These are phyloP conservation scores for Scartelaos histophorus DNA, from an alignment of 2,113 vertebrate genomes.

Conservation along the genomic window DNA sequence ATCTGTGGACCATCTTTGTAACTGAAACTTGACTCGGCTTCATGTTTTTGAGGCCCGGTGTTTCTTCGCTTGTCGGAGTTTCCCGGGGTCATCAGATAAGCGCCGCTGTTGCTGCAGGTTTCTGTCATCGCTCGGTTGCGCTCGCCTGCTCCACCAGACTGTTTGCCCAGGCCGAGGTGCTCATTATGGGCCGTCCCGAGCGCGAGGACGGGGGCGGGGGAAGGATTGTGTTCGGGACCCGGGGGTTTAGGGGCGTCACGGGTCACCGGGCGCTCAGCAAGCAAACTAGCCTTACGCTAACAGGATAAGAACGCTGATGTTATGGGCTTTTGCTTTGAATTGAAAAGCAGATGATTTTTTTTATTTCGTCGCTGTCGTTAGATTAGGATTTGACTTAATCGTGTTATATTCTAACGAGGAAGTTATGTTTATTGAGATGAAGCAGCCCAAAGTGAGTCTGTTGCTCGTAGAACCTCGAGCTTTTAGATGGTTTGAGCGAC, in stretches of 20 bases:
- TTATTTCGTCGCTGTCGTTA: not conserved
- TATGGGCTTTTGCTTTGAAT: not conserved
- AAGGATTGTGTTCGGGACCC: slow-evolving; percentile 35
- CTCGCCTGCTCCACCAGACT: slow-evolving; percentile 43
- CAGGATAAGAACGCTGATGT: not conserved
- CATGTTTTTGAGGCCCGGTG: not conserved
- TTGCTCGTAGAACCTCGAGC: no score
- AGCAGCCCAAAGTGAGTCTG: no score
- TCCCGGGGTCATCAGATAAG: slow-evolving; percentile 50
- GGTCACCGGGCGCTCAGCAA: slow-evolving; percentile 60
- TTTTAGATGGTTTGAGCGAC: no score
- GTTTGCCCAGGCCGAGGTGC: slow-evolving; percentile 49
- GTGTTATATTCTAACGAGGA: not conserved
- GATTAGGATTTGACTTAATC: not conserved
- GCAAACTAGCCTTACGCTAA: slow-evolving; percentile 20
- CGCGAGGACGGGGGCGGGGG: slow-evolving; percentile 20
- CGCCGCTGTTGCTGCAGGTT: slow-evolving; percentile 24
- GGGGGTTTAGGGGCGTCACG: slow-evolving; percentile 51
- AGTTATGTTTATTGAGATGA: not conserved
- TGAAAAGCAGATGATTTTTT: not conserved
- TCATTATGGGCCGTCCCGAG: slow-evolving; percentile 34
- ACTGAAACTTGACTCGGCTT: no score
- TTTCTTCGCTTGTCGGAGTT: not conserved
- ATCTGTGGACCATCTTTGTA: no score
- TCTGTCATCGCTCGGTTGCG: slow-evolving; percentile 56